Percentiles rank a stretch among this genome's conserved stretches.
Evolutionary conservation across 2,888 invertebrate genomes (phyloP).

Genomic region (Blastobasis adustella): DNA sequence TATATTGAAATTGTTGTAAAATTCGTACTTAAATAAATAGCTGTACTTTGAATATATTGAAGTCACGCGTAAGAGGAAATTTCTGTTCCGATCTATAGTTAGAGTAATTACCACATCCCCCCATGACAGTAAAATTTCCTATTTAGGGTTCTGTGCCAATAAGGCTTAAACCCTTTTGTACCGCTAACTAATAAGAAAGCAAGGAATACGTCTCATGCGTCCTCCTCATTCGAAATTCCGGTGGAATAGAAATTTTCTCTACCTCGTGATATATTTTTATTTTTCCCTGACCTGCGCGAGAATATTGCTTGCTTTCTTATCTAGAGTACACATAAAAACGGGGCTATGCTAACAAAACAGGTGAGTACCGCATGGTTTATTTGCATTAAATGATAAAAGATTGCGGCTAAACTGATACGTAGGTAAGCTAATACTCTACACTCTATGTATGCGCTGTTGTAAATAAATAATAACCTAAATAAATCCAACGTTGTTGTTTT

Average conservation of each 20-base stretch:
- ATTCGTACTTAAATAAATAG: slow-evolving; percentile 19
- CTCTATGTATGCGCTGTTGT: too few species aligned
- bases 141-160: slow-evolving; percentile 7
- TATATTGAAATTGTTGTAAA: slow-evolving; percentile 19
- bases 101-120: slow-evolving; percentile 39
- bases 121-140: slow-evolving; percentile 10
- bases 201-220: slow-evolving; percentile 43
- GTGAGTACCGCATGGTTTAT: slow-evolving; percentile 53
- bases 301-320: slow-evolving; percentile 73
- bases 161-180: slow-evolving; percentile 12
- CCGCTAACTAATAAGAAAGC: slow-evolving; percentile 49
- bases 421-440: too few species aligned
- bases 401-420: slow-evolving; percentile 15
- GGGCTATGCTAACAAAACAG: slow-evolving; percentile 41
- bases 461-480: too few species aligned
- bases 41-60: too few species aligned
- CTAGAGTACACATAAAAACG: slow-evolving; percentile 49
- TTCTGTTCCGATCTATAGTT: slow-evolving; percentile 64
- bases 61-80: slow-evolving; percentile 52
- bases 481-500: too few species aligned
- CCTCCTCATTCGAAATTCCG: slow-evolving; percentile 16
- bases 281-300: slow-evolving; percentile 29
- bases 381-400: slow-evolving; percentile 41
- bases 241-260: slow-evolving; percentile 75
- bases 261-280: slow-evolving; percentile 51